A percentile compares a stretch with the other conserved stretches of the same genome.
phyloP scores from a whole-genome alignment of 2,888 invertebrate species.

The Chironomus tentans region DNA sequence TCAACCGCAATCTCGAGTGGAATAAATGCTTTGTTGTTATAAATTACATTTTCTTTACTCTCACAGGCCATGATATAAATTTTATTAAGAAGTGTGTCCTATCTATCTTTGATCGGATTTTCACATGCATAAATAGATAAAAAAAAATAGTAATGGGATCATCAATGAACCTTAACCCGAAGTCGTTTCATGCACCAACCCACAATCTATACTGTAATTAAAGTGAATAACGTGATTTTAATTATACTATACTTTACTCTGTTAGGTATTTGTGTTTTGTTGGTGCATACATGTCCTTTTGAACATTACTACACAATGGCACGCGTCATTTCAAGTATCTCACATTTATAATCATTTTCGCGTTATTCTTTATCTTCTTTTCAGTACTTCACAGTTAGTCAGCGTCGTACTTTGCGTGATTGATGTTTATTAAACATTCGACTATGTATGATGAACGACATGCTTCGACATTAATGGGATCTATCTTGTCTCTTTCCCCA shows the following conservation, averaged over 20 bases:
- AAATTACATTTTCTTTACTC: not conserved
- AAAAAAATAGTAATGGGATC: not conserved
- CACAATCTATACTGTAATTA: not conserved
- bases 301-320: not conserved
- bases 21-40: not conserved
- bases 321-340: conserved; percentile 27
- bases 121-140: conserved; percentile 24
- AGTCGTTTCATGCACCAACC: not conserved
- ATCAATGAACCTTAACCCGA: not conserved
- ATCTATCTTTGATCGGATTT: conserved; percentile 25
- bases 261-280: too few relatives aligned
- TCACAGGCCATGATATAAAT: not conserved
- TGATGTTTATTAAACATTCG: conserved; percentile 27
- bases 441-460: conserved; percentile 22
- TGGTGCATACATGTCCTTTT: not conserved
- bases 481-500: not conserved
- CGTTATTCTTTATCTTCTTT: conserved; percentile 5
- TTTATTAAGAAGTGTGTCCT: conserved; percentile 18
- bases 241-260: conserved; percentile 17
- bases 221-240: conserved; percentile 24
- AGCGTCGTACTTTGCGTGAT: conserved; percentile 22
- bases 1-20: conserved; percentile 1
- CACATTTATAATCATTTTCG: not conserved
- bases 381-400: not conserved
- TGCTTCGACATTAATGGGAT: conserved; percentile 21